phyloP scores from a whole-genome alignment of 2,888 invertebrate species.

The Netelia fuscicornis region DNA sequence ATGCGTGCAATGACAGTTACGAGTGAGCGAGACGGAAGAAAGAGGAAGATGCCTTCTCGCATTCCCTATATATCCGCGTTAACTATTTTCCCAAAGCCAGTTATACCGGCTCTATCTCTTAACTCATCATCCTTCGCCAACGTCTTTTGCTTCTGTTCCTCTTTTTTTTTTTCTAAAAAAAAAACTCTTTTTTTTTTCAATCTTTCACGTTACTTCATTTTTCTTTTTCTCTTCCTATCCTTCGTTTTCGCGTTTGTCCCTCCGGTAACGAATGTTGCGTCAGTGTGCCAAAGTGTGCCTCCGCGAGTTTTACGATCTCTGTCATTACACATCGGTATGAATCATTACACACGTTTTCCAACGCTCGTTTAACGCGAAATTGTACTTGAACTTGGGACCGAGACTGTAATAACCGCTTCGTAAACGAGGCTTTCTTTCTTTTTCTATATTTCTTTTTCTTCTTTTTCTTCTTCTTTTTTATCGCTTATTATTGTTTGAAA shows the following conservation, averaged over 20 bases:
- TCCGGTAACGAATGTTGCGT: background rate
- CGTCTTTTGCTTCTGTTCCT: background rate
- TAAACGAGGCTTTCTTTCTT: background rate
- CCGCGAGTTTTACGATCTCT: constrained; percentile 35
- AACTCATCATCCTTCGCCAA: constrained; percentile 28
- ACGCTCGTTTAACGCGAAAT: constrained; percentile 49
- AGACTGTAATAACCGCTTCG: constrained; percentile 9
- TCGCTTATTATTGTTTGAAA: constrained; percentile 7
- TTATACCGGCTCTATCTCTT: constrained; percentile 28
- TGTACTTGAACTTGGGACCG: constrained; percentile 37
- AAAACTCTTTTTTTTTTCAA: background rate
- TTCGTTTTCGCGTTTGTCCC: too few species aligned
- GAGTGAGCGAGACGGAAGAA: background rate
- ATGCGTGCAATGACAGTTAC: constrained; percentile 60
- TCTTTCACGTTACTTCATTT: background rate
- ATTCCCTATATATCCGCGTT: background rate
- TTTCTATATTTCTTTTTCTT: background rate
- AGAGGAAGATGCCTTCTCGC: too few species aligned
- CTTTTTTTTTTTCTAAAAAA: constrained; percentile 11
- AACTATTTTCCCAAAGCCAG: constrained; percentile 23
- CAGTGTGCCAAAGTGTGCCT: background rate
- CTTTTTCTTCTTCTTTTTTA: background rate
- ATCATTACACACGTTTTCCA: constrained; percentile 22
- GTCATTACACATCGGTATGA: constrained; percentile 35
- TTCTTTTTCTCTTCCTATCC: too few species aligned